Evolutionary conservation across 2,113 vertebrate species (phyloP).

Genomic region (Neotoma lepida): DNA sequence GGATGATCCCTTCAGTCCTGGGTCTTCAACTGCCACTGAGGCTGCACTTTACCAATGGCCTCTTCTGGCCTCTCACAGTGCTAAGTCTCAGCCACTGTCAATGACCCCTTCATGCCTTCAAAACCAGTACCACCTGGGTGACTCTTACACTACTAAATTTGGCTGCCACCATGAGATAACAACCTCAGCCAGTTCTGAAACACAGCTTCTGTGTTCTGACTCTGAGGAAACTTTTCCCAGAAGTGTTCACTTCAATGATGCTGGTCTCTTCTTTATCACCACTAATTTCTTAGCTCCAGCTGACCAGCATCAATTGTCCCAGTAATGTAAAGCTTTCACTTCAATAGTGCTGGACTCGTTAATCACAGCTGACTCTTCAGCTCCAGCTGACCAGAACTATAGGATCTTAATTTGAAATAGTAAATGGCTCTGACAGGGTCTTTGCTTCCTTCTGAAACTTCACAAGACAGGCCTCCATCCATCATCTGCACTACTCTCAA

Average conservation of each 20-base stretch:
- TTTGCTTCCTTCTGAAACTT: neutral
- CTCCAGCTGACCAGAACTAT: neutral
- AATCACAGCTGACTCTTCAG: too few species aligned
- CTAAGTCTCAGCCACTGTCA: neutral
- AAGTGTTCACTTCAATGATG: neutral
- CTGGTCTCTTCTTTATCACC: neutral
- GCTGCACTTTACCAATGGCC: neutral
- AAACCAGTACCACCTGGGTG: neutral
- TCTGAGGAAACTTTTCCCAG: neutral
- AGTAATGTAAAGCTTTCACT: neutral
- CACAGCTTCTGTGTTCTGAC: neutral
- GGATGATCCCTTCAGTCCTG: neutral
- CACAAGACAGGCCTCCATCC: neutral
- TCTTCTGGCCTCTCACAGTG: neutral
- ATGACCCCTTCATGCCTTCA: neutral
- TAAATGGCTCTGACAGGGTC: neutral
- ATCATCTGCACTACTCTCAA: neutral
- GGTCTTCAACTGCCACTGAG: neutral
- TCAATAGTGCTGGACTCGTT: neutral
- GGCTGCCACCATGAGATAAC: neutral
- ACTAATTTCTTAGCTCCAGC: neutral
- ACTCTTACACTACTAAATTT: neutral
- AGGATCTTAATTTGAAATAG: neutral
- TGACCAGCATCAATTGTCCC: neutral
- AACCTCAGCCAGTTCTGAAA: neutral